Evolutionary conservation across 2,113 vertebrate genomes (phyloP), one percentile per base, ranked within the genome.

Genomic region (Clupea harengus): DNA sequence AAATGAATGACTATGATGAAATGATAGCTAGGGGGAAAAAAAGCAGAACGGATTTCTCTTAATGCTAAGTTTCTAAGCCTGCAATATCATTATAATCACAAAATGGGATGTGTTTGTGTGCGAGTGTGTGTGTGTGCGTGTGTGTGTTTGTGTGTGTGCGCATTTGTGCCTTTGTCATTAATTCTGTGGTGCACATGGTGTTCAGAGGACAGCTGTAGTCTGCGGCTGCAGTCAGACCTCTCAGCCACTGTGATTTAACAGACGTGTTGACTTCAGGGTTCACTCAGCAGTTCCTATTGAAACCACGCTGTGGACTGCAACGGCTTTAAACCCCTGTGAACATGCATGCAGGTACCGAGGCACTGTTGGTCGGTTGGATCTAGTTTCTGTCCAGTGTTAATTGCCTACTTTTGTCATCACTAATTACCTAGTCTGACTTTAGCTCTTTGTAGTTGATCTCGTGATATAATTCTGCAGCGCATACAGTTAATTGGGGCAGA

Each of bases 131-230:
- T 32, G n/a, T 72, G 64, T 72, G n/a, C 1, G 64, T 25, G 25
- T 28, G 6, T 15, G 22, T 32, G 57, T 64, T 10, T 64, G 57
- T 64, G 22, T 67, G 9, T 25, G n/a, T 67, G 64, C 28, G 28
- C 72, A 67, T 67, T 67, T 67, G 64, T 11, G 64, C 64, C 32
- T 87, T 81, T 49, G 45, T 64, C 86, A 84, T 87, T 84, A 86
- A 83, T 83, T 81, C 50, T 75, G 32, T 22, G 54, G 47, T 83
- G 88, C 83, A 85, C 45, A 85, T 82, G 84, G 81, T 86, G 82
- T 86, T 87, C 10, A 88, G 82, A 83, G 60, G 82, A 83, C 84
- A 89, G 87, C 84, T 86, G 85, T 47, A 83, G 83, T 81, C 28
- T 45, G 52, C 17, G 72, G 13, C 72, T 75, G 67, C 67, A 75